Evolutionary conservation across 2,888 invertebrate genomes (phyloP).

Genomic region (Nephrocerus scutellatus): DNA sequence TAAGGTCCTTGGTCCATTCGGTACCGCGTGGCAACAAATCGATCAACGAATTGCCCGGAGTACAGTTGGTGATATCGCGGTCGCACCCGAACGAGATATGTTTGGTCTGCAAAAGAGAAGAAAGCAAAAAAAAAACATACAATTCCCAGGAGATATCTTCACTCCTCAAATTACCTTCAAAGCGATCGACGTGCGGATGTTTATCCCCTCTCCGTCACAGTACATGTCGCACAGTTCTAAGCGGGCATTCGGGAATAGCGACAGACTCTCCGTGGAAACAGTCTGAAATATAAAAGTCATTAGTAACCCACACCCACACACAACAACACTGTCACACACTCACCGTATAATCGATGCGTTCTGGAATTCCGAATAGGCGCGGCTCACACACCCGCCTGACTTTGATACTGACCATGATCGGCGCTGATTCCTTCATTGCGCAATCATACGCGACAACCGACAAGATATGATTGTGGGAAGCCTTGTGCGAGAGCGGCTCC

Average conservation of each 20-base stretch:
- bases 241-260: conserved; percentile 44
- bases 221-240: conserved; percentile 48
- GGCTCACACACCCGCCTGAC: conserved; percentile 74
- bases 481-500: conserved; percentile 84
- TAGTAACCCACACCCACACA: background rate
- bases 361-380: conserved; percentile 64
- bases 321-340: conserved; percentile 18
- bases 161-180: conserved; percentile 34
- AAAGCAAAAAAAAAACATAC: too few relatives aligned
- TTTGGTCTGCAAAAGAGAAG: too few relatives aligned
- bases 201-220: conserved; percentile 39
- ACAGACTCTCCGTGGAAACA: conserved; percentile 40
- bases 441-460: conserved; percentile 97
- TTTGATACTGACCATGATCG: conserved; percentile 94
- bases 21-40: conserved; percentile 51
- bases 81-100: conserved; percentile 97
- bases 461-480: conserved; percentile 91
- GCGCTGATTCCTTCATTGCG: conserved; percentile 88
- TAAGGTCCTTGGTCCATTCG: conserved; percentile 75
- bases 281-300: conserved; percentile 28
- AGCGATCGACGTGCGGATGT: conserved; percentile 40
- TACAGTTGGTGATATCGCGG: conserved; percentile 57
- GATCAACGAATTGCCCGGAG: conserved; percentile 30
- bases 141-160: background rate
- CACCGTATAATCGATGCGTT: conserved; percentile 46